Evolutionary conservation across 2,797 vertebrate genomes (phyloP).

Genomic region (Danio jaintianensis): DNA sequence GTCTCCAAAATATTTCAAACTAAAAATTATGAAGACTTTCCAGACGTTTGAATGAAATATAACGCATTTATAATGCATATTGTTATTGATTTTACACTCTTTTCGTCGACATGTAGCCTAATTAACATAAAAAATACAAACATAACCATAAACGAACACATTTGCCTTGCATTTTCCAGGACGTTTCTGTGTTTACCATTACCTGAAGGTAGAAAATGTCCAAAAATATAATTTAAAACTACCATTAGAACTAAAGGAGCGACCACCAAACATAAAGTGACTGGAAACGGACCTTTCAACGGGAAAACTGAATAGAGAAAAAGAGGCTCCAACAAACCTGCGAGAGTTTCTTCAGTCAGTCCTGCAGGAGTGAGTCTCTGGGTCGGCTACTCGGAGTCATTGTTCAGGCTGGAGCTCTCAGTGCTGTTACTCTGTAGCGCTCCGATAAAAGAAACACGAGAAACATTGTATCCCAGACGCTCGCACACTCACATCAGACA

Average conservation of each 20-base stretch:
- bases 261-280: not conserved
- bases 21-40: not conserved
- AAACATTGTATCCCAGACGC: conserved; percentile 49
- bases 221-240: not conserved
- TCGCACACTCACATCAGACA: conserved; percentile 60
- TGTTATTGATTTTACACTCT: not conserved
- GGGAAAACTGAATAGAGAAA: not conserved
- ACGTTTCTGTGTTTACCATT: not conserved
- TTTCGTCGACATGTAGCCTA: not conserved
- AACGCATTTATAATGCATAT: not conserved
- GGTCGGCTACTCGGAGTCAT: conserved; percentile 67
- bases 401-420: conserved; percentile 70
- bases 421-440: conserved; percentile 48
- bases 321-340: conserved; percentile 75
- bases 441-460: conserved; percentile 15
- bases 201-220: not conserved
- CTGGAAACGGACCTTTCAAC: not conserved
- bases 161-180: not conserved
- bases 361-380: conserved; percentile 54
- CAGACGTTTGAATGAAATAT: not conserved
- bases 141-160: not conserved
- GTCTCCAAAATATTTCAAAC: not conserved
- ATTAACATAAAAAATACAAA: not conserved
- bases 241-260: not conserved
- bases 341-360: conserved; percentile 68